These are phyloP conservation scores for Lepisosteus osseus DNA, from an alignment of 2,113 vertebrate genomes.

Conservation along the genomic window DNA sequence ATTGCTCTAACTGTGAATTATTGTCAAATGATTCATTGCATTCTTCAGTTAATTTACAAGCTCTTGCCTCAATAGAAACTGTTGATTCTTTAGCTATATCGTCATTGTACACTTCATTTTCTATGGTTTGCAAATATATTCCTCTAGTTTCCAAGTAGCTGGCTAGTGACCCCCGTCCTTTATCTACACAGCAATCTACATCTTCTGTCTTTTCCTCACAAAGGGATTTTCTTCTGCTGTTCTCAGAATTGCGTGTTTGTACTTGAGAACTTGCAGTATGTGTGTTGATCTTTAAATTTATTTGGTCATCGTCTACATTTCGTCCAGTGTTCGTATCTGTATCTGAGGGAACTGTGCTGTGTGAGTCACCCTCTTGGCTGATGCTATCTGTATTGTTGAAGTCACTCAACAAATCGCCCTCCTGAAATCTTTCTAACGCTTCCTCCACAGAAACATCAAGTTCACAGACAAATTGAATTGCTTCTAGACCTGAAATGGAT, in stretches of 20 bases:
- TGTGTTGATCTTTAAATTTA: not conserved
- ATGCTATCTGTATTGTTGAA: not conserved
- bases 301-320: not conserved
- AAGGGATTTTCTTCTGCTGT: not conserved
- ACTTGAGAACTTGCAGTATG: not conserved
- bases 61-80: slow-evolving; percentile 4
- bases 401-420: not conserved
- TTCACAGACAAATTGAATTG: not conserved
- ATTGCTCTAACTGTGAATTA: slow-evolving; percentile 14
- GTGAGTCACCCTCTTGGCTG: not conserved
- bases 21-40: not conserved
- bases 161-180: slow-evolving; percentile 1
- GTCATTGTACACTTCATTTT: not conserved
- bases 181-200: slow-evolving; percentile 9
- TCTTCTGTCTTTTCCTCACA: not conserved
- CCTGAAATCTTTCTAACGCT: slow-evolving; percentile 12
- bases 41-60: slow-evolving; percentile 9
- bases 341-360: not conserved
- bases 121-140: slow-evolving; percentile 11
- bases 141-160: slow-evolving; percentile 17
- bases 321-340: slow-evolving; percentile 7
- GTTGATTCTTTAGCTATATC: slow-evolving; percentile 4
- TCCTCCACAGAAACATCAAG: slow-evolving; percentile 17
- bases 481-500: slow-evolving; percentile 1
- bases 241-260: too few relatives aligned